These are phyloP conservation scores for Anguilla obscura DNA, from an alignment of 2,797 vertebrate species.

Conservation along the genomic window DNA sequence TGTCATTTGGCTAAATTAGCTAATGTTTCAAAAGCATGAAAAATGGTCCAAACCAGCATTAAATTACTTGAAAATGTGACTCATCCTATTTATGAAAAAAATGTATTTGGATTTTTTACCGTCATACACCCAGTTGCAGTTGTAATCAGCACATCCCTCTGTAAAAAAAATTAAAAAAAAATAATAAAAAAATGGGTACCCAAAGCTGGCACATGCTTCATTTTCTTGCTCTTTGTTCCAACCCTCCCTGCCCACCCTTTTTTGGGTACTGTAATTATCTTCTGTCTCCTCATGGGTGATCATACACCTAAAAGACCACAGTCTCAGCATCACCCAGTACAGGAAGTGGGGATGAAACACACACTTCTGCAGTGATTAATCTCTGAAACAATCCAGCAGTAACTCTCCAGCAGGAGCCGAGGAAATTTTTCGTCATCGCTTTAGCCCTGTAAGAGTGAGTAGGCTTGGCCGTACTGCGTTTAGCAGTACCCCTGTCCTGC, in stretches of 20 bases:
- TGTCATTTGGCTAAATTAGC: constrained; percentile 70
- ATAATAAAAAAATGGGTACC: background rate
- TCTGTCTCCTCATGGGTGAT: background rate
- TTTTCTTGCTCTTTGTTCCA: background rate
- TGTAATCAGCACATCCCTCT: constrained; percentile 52
- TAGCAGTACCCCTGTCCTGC: background rate
- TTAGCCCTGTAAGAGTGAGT: background rate
- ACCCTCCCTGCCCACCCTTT: background rate
- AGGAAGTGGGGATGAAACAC: background rate
- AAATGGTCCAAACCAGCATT: constrained; percentile 66
- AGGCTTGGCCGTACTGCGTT: background rate
- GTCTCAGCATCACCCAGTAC: background rate
- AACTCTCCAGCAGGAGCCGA: background rate
- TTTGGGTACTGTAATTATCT: background rate
- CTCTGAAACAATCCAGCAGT: background rate
- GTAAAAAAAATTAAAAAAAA: background rate
- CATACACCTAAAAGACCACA: background rate
- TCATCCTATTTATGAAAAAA: constrained; percentile 58
- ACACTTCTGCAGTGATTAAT: background rate
- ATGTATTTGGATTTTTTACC: constrained; percentile 52
- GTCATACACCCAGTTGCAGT: constrained; percentile 5
- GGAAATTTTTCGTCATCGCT: background rate
- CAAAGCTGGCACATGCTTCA: background rate
- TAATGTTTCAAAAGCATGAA: constrained; percentile 67
- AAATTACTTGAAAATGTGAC: constrained; percentile 66